Base-by-base conservation (phyloP, 2,797 vertebrate species). In the Australoheros facetus region DNA sequence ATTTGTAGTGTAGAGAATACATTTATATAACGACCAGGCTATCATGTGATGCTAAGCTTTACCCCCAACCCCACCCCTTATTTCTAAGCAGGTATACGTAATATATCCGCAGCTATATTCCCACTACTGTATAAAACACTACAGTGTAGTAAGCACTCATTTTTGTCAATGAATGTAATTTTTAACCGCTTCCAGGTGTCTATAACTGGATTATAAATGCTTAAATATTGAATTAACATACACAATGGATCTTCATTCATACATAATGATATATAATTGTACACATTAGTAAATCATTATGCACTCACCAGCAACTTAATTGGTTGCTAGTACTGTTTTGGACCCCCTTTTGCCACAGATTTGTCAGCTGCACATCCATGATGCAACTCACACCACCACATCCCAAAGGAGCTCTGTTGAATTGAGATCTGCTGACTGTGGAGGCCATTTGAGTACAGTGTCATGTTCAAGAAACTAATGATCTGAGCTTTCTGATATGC, bases 361-460 rank as follows among this genome's bases (percentile, higher is more conserved):
- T 87, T 88, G 76, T 90, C 45, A 51, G 92, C 83, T 87, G 71
- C 82, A 89, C 82, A 82, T 88, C 82, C 74, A 89, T 88, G 54
- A 83, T 87, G 81, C 1, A 1, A 85, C 81, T 88, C 77, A 85
- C 80, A 59, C 70, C 85, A 86, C 71, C 55, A 75, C 71, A 78
- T 85, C 75, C 42, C 13, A 14, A 5, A 14, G 13, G 5, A 14
- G 42, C 13, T 5, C 42, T 45, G 13, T 5, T 45, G 42, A 14
- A 45, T 3, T 45, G 42, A 45, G 42, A 45, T 16, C 14, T 45
- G 42, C 14, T 45, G 42, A 45, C 42, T 45, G 42, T 16, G 14
- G 14, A 45, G 42, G 42, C 11, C 39, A 42, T 42, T 42, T 16
- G 42, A 45, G 39, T 42, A 13, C 5, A 5, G 42, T 45, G 42